Conservation (phyloP, 1,140 invertebrate species). For the Atopsyche davidsoni region DNA sequence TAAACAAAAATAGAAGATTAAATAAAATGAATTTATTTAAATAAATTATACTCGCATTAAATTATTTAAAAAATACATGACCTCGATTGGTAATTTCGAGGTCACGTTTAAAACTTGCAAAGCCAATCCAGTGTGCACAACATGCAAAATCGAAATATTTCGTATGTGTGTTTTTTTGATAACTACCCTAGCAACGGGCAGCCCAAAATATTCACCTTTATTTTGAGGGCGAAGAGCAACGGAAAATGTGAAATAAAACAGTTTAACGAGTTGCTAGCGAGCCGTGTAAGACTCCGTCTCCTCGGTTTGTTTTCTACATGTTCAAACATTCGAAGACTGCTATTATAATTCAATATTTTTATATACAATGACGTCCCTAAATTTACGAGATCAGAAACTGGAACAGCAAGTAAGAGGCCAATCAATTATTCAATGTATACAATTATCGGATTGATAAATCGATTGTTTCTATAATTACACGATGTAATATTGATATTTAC, state of each 20-base stretch:
- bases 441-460: constrained; percentile 15
- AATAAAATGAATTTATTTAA: too few species aligned
- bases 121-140: too few species aligned
- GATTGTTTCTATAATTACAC: too few species aligned
- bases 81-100: too few species aligned
- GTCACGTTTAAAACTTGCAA: too few species aligned
- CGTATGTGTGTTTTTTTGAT: constrained; percentile 3
- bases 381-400: constrained; percentile 64
- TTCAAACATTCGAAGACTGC: constrained; percentile 5
- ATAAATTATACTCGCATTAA: too few species aligned
- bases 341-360: constrained; percentile 8
- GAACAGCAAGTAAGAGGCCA: constrained; percentile 63
- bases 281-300: too few species aligned
- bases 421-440: constrained; percentile 24
- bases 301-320: constrained; percentile 3
- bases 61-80: not conserved
- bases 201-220: constrained; percentile 21
- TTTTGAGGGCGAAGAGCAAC: constrained; percentile 11
- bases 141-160: not conserved
- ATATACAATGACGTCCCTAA: constrained; percentile 56
- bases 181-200: constrained; percentile 21
- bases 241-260: constrained; percentile 15
- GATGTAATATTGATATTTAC: too few species aligned
- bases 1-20: too few species aligned
- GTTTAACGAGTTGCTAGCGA: too few species aligned